Evolutionary conservation across 2,888 invertebrate genomes (phyloP).

Genomic region (Andrena trimmerana): DNA sequence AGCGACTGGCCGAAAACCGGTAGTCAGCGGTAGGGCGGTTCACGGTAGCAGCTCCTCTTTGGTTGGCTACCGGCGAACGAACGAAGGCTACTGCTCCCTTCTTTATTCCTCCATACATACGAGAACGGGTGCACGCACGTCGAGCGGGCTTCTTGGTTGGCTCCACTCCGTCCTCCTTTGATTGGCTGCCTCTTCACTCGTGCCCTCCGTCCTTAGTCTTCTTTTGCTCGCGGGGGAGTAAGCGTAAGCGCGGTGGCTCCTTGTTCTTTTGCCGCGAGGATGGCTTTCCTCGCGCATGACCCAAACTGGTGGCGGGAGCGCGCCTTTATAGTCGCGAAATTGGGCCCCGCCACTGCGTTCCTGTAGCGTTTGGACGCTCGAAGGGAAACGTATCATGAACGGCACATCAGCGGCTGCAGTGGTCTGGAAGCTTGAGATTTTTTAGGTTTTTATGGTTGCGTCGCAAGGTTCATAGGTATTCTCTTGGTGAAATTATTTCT

Average conservation of each 20-base stretch:
- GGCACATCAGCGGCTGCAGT: too few relatives aligned
- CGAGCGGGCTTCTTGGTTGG: slow-evolving; percentile 78
- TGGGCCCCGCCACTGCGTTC: too few relatives aligned
- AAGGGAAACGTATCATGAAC: too few relatives aligned
- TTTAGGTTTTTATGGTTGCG: neutral
- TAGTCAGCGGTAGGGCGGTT: slow-evolving; percentile 84
- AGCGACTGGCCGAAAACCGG: slow-evolving; percentile 83
- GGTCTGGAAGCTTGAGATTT: too few relatives aligned
- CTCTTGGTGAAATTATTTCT: too few relatives aligned
- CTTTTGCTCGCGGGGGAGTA: slow-evolving; percentile 51
- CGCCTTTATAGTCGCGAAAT: neutral
- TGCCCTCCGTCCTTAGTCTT: slow-evolving; percentile 64
- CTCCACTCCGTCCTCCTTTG: slow-evolving; percentile 66
- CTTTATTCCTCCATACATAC: slow-evolving; percentile 73
- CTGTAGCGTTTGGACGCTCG: neutral
- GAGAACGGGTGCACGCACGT: slow-evolving; percentile 80
- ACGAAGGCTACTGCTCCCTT: slow-evolving; percentile 76
- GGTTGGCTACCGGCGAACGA: slow-evolving; percentile 81
- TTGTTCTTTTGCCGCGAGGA: slow-evolving; percentile 28
- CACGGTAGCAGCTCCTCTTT: slow-evolving; percentile 83
- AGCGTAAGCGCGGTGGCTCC: slow-evolving; percentile 45
- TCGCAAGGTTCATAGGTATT: too few relatives aligned
- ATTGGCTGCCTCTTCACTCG: slow-evolving; percentile 69
- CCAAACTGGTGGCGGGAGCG: neutral
- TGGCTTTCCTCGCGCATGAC: neutral